phyloP scores from a whole-genome alignment of 1,140 invertebrate species.

The Phortica variegata region DNA sequence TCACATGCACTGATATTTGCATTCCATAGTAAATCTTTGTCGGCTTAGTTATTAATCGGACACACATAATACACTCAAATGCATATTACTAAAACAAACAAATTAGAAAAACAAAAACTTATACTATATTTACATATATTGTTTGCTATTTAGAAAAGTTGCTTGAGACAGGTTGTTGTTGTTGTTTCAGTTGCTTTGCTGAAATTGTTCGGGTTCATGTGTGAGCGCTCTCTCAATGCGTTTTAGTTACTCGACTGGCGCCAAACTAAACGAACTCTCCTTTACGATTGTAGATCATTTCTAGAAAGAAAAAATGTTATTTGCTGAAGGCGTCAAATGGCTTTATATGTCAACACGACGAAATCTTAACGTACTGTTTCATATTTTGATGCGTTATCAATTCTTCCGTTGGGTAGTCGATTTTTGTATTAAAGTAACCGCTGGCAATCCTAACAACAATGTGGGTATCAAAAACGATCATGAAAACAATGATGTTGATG shows the following conservation, averaged over 20 bases:
- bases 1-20: no score
- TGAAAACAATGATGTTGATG: slow-evolving; percentile 13
- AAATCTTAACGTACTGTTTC: slow-evolving; percentile 18
- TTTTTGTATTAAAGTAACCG: slow-evolving; percentile 23
- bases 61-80: no score
- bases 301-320: slow-evolving; percentile 16
- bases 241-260: no score
- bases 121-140: neutral
- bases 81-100: no score
- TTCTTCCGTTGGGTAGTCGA: slow-evolving; percentile 41
- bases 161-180: slow-evolving; percentile 14
- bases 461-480: slow-evolving; percentile 8
- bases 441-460: neutral
- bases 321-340: slow-evolving; percentile 31
- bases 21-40: no score
- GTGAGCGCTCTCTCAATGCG: no score
- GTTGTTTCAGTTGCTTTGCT: slow-evolving; percentile 3
- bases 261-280: slow-evolving; percentile 11
- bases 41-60: no score
- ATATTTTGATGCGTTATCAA: slow-evolving; percentile 38
- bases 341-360: slow-evolving; percentile 17
- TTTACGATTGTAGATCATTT: slow-evolving; percentile 13
- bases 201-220: no score
- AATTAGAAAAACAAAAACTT: no score
- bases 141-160: slow-evolving; percentile 9